These are phyloP conservation scores for Charanyca ferruginea DNA, from an alignment of 2,888 invertebrate genomes.

Conservation along the genomic window DNA sequence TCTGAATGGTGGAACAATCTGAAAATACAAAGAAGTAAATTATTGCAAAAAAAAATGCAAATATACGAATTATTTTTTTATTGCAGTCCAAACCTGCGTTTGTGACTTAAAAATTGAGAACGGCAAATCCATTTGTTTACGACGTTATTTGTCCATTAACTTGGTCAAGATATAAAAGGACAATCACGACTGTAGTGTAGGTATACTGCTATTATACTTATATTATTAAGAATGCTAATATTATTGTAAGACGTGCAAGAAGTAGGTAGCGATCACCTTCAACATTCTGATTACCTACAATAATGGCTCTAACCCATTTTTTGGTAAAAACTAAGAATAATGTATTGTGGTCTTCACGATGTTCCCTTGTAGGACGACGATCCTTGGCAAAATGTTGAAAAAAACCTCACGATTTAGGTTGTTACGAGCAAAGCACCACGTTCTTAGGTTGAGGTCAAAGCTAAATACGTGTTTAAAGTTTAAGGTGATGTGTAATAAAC, in stretches of 20 bases:
- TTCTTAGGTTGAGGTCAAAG: constrained; percentile 46
- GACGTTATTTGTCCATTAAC: too few species aligned
- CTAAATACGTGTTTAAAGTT: constrained; percentile 31
- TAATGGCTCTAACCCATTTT: constrained; percentile 4
- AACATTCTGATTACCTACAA: constrained; percentile 23
- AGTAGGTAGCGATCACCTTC: constrained; percentile 15
- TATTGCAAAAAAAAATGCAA: not conserved
- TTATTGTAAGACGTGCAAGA: not conserved
- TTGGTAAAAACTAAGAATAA: not conserved
- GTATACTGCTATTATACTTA: too few species aligned
- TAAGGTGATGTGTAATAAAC: constrained; percentile 18
- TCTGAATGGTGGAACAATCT: constrained; percentile 93
- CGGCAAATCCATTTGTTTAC: too few species aligned
- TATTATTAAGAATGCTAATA: not conserved
- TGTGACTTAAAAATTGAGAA: not conserved
- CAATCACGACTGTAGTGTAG: too few species aligned
- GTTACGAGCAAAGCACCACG: constrained; percentile 26
- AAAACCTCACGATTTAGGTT: constrained; percentile 45
- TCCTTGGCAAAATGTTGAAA: constrained; percentile 18
- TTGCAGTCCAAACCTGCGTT: too few species aligned
- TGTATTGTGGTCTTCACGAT: constrained; percentile 19
- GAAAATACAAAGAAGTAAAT: constrained; percentile 61
- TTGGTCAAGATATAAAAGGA: too few species aligned
- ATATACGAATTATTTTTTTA: too few species aligned
- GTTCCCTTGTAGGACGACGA: constrained; percentile 25